These are phyloP conservation scores for Crax fasciolata DNA, from an alignment of 2,797 vertebrate genomes.

Conservation along the genomic window DNA sequence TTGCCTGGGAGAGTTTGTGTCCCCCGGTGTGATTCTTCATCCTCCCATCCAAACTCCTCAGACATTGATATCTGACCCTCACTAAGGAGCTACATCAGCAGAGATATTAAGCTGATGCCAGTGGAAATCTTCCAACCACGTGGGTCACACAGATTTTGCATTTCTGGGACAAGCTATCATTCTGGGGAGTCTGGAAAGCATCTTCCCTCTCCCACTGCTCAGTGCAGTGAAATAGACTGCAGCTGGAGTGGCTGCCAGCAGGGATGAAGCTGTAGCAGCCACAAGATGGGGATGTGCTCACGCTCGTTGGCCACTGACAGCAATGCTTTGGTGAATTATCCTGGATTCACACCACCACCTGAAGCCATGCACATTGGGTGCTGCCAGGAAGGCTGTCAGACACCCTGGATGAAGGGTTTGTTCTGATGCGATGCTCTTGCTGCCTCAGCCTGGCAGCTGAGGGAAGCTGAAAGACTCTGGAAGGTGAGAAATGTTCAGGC, in stretches of 20 bases:
- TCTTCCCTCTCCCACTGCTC: neutral
- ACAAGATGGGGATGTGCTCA: constrained; percentile 62
- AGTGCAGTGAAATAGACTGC: neutral
- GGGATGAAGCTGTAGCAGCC: constrained; percentile 12
- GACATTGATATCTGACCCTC: neutral
- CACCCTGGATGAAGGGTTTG: neutral
- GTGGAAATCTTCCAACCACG: neutral
- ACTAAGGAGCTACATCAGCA: neutral
- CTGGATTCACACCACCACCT: neutral
- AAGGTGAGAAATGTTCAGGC: neutral
- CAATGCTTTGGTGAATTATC: neutral
- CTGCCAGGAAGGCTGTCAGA: neutral
- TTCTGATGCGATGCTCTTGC: neutral
- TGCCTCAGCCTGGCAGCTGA: neutral
- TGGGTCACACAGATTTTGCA: neutral
- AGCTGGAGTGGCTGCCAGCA: neutral
- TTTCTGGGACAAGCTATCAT: neutral
- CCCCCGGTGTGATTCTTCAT: neutral
- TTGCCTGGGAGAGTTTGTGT: neutral
- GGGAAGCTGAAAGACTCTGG: neutral
- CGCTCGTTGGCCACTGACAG: accelerated
- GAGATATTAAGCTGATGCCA: neutral
- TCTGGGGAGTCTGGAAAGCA: neutral
- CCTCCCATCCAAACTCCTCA: neutral
- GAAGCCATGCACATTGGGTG: accelerated